Evolutionary conservation across 2,113 vertebrate genomes (phyloP).

Genomic region (Leucosticte australis): DNA sequence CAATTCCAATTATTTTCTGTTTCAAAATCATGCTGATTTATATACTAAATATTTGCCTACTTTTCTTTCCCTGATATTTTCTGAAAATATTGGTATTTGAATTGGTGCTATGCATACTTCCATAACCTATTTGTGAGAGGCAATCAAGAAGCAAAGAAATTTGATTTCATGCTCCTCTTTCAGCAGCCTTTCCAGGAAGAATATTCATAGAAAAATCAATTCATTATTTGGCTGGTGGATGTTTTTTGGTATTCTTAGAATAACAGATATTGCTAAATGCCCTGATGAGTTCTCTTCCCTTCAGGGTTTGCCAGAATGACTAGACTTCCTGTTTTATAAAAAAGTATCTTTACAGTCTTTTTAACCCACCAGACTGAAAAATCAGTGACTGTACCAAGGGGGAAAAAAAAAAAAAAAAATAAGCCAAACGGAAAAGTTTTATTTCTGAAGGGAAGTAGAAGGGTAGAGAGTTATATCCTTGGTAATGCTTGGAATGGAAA

Average conservation of each 20-base stretch:
- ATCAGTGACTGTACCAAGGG: not conserved
- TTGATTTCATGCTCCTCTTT: slow-evolving; percentile 34
- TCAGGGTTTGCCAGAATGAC: not conserved
- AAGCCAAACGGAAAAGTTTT: not conserved
- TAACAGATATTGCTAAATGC: not conserved
- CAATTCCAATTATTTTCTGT: not conserved
- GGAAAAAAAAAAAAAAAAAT: not conserved
- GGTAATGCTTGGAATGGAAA: not conserved
- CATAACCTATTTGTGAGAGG: slow-evolving; percentile 15
- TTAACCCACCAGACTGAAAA: not conserved
- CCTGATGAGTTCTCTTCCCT: not conserved
- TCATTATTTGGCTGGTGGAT: not conserved
- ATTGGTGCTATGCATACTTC: not conserved
- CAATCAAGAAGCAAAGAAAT: slow-evolving; percentile 5
- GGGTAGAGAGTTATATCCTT: not conserved
- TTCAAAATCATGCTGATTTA: not conserved
- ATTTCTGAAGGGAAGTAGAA: not conserved
- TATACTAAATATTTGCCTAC: not conserved
- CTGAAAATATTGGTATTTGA: not conserved
- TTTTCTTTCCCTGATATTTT: not conserved
- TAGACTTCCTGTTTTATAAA: not conserved
- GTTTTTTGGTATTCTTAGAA: not conserved
- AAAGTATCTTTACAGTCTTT: not conserved
- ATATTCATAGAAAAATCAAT: slow-evolving; percentile 5
- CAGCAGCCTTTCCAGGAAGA: slow-evolving; percentile 17